Percentiles rank a stretch among this genome's conserved stretches.
phyloP scores from a whole-genome alignment of 1,140 invertebrate species.

The Meloidogyne hapla region DNA sequence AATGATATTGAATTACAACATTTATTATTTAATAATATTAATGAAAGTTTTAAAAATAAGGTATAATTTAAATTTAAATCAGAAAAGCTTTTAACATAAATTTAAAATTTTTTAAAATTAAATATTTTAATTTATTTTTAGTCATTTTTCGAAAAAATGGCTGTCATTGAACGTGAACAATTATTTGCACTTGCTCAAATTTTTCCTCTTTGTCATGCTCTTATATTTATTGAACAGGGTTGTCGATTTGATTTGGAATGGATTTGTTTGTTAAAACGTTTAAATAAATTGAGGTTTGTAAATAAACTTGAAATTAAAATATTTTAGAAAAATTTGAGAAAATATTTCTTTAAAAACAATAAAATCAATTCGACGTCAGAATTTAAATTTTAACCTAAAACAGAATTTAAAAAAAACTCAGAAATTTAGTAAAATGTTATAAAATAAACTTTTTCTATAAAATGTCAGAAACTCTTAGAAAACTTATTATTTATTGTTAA shows the following conservation, averaged over 20 bases:
- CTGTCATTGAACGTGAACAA: constrained; percentile 11
- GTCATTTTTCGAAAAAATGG: constrained; percentile 37
- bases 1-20: constrained; percentile 25
- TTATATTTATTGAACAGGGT: constrained; percentile 31
- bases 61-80: constrained; percentile 20
- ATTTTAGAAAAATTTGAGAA: too few relatives aligned
- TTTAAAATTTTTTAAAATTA: too few relatives aligned
- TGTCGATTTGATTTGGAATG: constrained; percentile 35
- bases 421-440: background rate
- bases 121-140: constrained; percentile 26
- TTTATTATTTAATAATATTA: constrained; percentile 17
- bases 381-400: constrained; percentile 23
- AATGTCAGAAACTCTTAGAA: too few relatives aligned
- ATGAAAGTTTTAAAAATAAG: constrained; percentile 14
- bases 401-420: constrained; percentile 9
- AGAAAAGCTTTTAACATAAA: too few relatives aligned
- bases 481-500: too few relatives aligned
- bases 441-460: background rate
- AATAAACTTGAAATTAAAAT: constrained; percentile 4
- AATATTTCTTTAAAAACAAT: too few relatives aligned
- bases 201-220: constrained; percentile 25
- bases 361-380: too few relatives aligned
- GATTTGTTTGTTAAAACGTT: constrained; percentile 20
- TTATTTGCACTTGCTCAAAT: constrained; percentile 19
- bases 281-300: constrained; percentile 28